These are phyloP conservation scores for Desoria tigrina DNA, from an alignment of 2,888 invertebrate genomes.

Conservation along the genomic window DNA sequence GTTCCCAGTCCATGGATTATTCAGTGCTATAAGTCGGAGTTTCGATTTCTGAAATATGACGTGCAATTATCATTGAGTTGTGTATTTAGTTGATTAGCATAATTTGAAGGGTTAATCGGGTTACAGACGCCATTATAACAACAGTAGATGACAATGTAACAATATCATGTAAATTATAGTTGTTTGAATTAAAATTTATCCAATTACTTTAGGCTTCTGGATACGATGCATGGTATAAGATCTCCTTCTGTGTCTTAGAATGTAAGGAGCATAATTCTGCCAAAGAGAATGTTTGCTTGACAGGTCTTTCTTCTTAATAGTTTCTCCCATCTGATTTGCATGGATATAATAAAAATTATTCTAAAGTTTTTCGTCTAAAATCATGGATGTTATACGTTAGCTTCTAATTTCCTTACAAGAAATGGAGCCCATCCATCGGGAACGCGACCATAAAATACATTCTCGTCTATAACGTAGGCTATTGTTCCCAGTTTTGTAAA, in stretches of 20 bases:
- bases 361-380: background rate
- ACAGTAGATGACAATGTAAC: no score
- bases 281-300: no score
- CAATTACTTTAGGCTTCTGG: background rate
- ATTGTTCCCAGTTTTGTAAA: conserved; percentile 21
- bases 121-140: no score
- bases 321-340: background rate
- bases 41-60: no score
- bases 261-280: background rate
- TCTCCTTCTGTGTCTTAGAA: conserved; percentile 1
- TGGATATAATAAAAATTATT: background rate
- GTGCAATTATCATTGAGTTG: no score
- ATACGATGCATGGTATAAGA: background rate
- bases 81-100: conserved; percentile 1
- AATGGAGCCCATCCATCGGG: conserved; percentile 34
- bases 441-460: conserved; percentile 32
- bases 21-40: conserved; percentile 27
- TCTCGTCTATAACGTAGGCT: conserved; percentile 26
- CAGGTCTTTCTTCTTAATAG: conserved; percentile 6
- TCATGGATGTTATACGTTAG: no score
- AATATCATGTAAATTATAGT: no score
- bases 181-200: no score
- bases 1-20: conserved; percentile 37
- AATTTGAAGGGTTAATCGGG: no score
- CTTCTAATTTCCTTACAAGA: conserved; percentile 27